Percentiles rank a stretch among this genome's conserved stretches.
Evolutionary conservation across 2,113 vertebrate species (phyloP).

Genomic region (Mirounga angustirostris): DNA sequence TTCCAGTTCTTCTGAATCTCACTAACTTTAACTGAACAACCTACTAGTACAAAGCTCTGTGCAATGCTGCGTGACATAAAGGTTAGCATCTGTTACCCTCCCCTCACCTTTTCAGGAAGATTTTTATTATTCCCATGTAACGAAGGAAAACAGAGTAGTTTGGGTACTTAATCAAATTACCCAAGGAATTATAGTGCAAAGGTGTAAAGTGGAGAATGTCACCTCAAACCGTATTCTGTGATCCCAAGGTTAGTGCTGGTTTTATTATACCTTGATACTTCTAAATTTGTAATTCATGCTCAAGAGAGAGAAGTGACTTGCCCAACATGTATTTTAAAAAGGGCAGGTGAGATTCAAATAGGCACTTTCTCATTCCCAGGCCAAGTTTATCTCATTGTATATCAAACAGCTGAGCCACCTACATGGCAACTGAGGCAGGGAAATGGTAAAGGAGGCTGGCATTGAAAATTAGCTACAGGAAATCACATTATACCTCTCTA

Average conservation of each 20-base stretch:
- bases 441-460: not conserved
- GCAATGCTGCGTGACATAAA: not conserved
- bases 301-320: not conserved
- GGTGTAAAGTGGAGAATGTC: not conserved
- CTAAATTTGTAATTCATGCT: slow-evolving; percentile 31
- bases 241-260: not conserved
- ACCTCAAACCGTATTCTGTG: not conserved
- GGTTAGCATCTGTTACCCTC: not conserved
- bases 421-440: not conserved
- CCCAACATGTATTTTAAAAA: not conserved
- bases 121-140: not conserved
- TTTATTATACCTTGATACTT: not conserved
- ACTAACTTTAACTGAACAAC: not conserved
- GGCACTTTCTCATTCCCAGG: not conserved
- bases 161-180: not conserved
- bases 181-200: not conserved
- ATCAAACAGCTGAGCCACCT: not conserved
- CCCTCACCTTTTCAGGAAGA: not conserved
- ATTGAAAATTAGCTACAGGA: not conserved
- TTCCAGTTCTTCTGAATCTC: not conserved
- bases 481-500: not conserved
- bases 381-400: not conserved
- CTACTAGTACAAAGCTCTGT: not conserved
- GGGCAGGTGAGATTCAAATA: not conserved
- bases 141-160: not conserved